These are phyloP conservation scores for Phaenicophaeus curvirostris DNA, from an alignment of 2,797 vertebrate species.

Conservation along the genomic window DNA sequence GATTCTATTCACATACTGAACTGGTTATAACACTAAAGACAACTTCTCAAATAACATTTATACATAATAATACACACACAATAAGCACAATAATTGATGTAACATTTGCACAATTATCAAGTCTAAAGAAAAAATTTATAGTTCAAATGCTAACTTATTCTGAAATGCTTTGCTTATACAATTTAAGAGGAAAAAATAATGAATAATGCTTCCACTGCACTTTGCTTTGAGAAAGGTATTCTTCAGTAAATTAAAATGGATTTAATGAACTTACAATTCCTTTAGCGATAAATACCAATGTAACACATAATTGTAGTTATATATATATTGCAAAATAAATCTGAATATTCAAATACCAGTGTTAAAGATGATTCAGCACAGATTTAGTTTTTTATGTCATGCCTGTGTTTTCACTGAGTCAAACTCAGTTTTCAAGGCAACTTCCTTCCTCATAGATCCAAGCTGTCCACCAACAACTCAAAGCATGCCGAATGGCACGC, in stretches of 20 bases:
- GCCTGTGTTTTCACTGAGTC: background rate
- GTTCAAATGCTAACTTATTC: slow-evolving; percentile 15
- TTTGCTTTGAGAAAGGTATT: background rate
- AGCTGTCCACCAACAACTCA: background rate
- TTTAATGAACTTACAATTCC: background rate
- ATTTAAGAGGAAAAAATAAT: background rate
- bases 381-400: background rate
- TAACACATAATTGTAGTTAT: background rate
- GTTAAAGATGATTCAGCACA: background rate
- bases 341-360: background rate
- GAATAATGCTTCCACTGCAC: background rate
- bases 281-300: background rate
- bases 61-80: background rate
- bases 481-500: rapidly evolving
- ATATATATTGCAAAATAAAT: background rate
- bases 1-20: background rate
- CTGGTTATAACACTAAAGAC: slow-evolving; percentile 6
- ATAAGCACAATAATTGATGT: background rate
- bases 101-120: background rate
- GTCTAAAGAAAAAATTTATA: background rate
- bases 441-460: background rate
- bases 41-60: slow-evolving; percentile 16
- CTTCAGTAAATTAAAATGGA: background rate
- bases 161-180: background rate
- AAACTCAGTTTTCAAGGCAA: background rate